phyloP scores from a whole-genome alignment of 1,140 invertebrate genomes.

The Pygmarrhopalites habei region DNA sequence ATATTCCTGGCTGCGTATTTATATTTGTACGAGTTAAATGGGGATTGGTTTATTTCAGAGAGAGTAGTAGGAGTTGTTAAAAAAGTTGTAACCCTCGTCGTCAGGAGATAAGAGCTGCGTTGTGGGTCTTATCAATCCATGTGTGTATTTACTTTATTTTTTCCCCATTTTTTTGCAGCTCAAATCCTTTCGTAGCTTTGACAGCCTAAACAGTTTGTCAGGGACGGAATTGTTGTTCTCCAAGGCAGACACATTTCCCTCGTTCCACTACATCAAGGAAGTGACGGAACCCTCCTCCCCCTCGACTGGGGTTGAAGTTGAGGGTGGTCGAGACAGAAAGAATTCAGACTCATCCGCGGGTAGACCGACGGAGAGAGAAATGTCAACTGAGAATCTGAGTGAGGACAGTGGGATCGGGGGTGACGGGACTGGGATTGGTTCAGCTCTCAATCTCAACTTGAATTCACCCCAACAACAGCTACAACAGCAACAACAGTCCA shows the following conservation, averaged over 20 bases:
- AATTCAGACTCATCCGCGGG: constrained; percentile 22
- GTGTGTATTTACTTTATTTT: too few relatives aligned
- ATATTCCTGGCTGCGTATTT: too few relatives aligned
- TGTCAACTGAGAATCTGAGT: constrained; percentile 36
- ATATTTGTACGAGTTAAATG: too few relatives aligned
- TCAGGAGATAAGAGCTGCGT: too few relatives aligned
- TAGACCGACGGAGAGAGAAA: constrained; percentile 15
- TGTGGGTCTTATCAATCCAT: too few relatives aligned
- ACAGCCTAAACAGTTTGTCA: constrained; percentile 32
- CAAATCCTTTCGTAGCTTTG: constrained; percentile 36
- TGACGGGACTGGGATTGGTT: constrained; percentile 14
- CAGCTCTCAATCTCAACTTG: constrained; percentile 14
- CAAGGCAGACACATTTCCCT: constrained; percentile 37
- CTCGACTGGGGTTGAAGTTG: background rate
- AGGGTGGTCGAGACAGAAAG: background rate
- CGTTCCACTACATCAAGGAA: constrained; percentile 34
- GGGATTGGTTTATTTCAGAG: too few relatives aligned
- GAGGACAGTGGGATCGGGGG: constrained; percentile 35
- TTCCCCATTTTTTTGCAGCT: too few relatives aligned
- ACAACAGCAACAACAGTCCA: background rate
- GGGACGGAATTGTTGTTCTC: constrained; percentile 39
- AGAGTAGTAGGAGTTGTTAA: too few relatives aligned
- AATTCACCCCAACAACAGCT: constrained; percentile 6
- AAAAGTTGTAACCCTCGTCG: too few relatives aligned
- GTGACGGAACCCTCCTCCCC: constrained; percentile 15